Percentiles rank a stretch among this genome's conserved stretches.
Conservation (phyloP, 2,888 invertebrate genomes). For the Therioaphis trifolii region DNA sequence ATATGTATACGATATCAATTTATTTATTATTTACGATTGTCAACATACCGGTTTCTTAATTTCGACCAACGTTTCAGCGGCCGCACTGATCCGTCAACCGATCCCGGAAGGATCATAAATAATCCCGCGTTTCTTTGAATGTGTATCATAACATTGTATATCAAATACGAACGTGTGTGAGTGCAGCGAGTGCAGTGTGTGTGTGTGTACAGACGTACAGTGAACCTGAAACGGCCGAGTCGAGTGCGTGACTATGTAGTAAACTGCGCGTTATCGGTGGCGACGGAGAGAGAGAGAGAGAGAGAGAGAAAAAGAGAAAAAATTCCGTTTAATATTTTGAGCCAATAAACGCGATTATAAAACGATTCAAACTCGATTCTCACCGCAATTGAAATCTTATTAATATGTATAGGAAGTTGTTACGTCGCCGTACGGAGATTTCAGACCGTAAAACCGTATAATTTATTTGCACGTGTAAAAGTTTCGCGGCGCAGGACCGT, state of each 20-base stretch:
- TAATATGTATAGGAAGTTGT: no score
- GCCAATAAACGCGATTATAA: slow-evolving; percentile 35
- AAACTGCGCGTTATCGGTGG: neutral
- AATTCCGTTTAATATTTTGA: slow-evolving; percentile 15
- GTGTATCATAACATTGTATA: neutral
- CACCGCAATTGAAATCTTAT: neutral
- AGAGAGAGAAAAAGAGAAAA: neutral
- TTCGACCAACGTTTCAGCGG: slow-evolving; percentile 21
- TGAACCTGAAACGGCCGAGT: slow-evolving; percentile 8
- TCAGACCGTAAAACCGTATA: neutral
- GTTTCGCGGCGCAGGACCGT: no score
- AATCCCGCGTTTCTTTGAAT: slow-evolving; percentile 33
- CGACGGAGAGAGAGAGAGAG: no score
- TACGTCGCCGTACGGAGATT: no score
- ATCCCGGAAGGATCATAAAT: slow-evolving; percentile 27
- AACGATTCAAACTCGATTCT: neutral
- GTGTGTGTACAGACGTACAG: no score
- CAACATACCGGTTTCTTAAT: slow-evolving; percentile 34
- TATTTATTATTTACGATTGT: slow-evolving; percentile 39
- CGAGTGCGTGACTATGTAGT: neutral
- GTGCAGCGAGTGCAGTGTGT: no score
- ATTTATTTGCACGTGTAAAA: neutral
- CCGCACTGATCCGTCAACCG: slow-evolving; percentile 28
- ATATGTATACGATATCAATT: slow-evolving; percentile 25
- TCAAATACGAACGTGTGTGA: neutral